These are phyloP conservation scores for Phalacrocorax carbo DNA, from an alignment of 2,113 vertebrate genomes.

Conservation along the genomic window DNA sequence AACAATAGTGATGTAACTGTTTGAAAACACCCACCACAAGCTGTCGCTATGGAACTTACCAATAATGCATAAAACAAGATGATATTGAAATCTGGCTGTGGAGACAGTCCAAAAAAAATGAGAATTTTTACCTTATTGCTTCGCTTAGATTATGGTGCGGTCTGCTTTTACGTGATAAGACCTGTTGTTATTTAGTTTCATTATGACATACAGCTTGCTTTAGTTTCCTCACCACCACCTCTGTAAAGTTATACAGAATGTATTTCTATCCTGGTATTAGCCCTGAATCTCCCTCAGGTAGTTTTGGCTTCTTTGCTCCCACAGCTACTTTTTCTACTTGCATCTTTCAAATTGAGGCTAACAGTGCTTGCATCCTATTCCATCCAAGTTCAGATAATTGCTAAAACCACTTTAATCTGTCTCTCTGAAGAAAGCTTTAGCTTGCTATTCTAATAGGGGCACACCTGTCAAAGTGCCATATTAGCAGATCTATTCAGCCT, in stretches of 20 bases:
- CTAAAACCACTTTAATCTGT: background rate
- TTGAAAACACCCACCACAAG: background rate
- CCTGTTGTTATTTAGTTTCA: background rate
- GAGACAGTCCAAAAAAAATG: background rate
- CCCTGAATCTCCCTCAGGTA: background rate
- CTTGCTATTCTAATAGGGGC: background rate
- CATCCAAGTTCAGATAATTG: background rate
- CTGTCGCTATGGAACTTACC: background rate
- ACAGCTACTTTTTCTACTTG: background rate
- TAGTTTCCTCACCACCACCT: background rate
- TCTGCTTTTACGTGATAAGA: background rate
- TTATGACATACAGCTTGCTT: background rate
- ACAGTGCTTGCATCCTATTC: background rate
- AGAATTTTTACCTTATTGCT: background rate
- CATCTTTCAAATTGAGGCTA: background rate
- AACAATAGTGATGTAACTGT: background rate
- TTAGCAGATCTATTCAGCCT: background rate
- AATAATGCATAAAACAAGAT: background rate
- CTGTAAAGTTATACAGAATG: background rate
- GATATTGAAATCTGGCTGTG: background rate
- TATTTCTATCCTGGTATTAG: background rate
- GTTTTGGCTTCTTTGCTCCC: background rate
- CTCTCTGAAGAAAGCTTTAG: background rate
- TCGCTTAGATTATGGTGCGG: background rate
- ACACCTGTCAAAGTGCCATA: background rate